Evolutionary conservation across 2,797 vertebrate species (phyloP).

Genomic region (Mormyrus hasselquistii): DNA sequence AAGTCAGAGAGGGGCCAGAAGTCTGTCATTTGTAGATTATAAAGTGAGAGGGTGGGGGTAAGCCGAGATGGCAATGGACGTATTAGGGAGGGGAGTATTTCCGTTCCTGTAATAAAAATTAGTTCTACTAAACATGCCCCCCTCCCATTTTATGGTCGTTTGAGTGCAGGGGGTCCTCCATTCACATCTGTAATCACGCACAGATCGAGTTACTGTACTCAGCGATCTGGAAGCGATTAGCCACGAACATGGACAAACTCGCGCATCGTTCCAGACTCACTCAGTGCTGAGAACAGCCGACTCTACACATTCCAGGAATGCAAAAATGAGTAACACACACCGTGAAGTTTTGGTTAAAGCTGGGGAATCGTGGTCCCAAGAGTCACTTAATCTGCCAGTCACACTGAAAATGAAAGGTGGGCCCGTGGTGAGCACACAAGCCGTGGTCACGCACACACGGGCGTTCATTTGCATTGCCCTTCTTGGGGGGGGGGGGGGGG

Average conservation of each 20-base stretch:
- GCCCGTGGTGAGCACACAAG: not conserved
- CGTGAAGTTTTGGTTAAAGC: not conserved
- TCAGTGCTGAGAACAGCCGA: not conserved
- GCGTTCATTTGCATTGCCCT: not conserved
- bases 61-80: not conserved
- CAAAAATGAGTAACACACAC: not conserved
- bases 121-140: not conserved
- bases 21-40: not conserved
- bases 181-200: not conserved
- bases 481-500: not conserved
- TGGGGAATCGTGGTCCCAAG: not conserved
- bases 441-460: not conserved
- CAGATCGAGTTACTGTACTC: not conserved
- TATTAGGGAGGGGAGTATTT: not conserved
- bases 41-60: not conserved
- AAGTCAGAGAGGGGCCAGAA: not conserved
- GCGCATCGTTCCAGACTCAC: not conserved
- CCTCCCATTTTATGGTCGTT: not conserved
- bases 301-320: not conserved
- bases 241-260: not conserved
- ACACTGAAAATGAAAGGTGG: not conserved
- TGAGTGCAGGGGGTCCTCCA: not conserved
- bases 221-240: not conserved
- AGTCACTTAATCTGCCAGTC: not conserved
- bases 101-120: not conserved